Conservation (phyloP, 2,113 vertebrate genomes). For the Zapus hudsonius region DNA sequence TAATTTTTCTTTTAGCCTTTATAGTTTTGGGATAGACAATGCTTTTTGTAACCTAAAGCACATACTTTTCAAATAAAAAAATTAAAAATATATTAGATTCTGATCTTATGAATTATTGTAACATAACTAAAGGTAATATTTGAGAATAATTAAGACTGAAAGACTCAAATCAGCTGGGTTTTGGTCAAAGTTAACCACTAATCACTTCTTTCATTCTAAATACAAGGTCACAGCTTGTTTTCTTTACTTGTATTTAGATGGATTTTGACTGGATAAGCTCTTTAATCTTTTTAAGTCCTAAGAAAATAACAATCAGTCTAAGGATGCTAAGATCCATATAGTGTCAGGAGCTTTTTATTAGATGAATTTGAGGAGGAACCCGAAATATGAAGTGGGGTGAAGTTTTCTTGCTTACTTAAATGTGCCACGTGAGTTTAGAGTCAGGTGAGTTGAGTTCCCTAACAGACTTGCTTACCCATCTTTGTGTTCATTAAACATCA, state of each 20-base stretch:
- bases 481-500: not conserved
- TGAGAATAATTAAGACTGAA: not conserved
- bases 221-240: not conserved
- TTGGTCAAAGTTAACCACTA: not conserved
- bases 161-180: not conserved
- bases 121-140: not conserved
- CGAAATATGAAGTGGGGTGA: not conserved
- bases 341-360: not conserved
- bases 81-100: no score
- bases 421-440: not conserved
- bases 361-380: not conserved
- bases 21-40: not conserved
- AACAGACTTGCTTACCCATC: not conserved
- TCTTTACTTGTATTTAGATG: constrained; percentile 19
- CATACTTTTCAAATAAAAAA: not conserved
- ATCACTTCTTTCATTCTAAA: not conserved
- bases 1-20: not conserved
- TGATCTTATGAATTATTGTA: not conserved
- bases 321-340: not conserved
- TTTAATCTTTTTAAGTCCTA: not conserved
- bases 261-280: not conserved
- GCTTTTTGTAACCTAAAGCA: not conserved
- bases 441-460: not conserved
- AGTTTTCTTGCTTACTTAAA: not conserved
- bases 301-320: not conserved